Base-by-base conservation (phyloP, 2,113 vertebrate species). In the Symphodus melops region DNA sequence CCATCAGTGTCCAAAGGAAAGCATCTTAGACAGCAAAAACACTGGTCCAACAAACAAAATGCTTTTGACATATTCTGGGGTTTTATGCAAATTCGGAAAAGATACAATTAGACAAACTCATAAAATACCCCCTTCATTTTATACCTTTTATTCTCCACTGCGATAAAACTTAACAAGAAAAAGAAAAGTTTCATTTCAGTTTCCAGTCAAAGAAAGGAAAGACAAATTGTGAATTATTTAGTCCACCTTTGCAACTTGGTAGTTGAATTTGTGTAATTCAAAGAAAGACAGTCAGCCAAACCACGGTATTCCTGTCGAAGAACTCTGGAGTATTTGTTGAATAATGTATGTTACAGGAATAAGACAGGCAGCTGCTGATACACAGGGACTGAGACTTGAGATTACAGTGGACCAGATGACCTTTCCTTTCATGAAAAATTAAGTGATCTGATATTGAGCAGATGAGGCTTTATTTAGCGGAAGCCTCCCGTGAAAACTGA, bases 371-470 rank as follows among this genome's bases (percentile, higher is more conserved):
- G 88, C 88, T 75, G 64, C 89, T 82, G 87, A 91, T 88, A 92
- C 86, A 89, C 79, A 82, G 70, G 70, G 80, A 77, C 86, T 81
- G 84, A 82, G 87, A 85, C 82, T 86, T 83, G 85, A 92, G 90
- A 93, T 94, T 93, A 92, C 90, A 88, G 76, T 86, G 84, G 82
- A 86, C 91, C 84, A 64, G 39, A 84, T 92, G 86, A 94, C 92
- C 91, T 88, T 89, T 86, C 54, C 87, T 89, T 89, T 93, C 90
- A 93, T 94, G 84, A 93, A 94, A 93, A 87, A 93, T 93, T 83
- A 86, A 94, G 69, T 51, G 68, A 16, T 60, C 77, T 87, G 91
- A 92, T 91, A 92, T 89, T 89, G 91, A 93, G 89, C 81, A 88
- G 86, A 91, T 90, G 86, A 90, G 68, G 73, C 86, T 93, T 92